Evolutionary conservation across 2,888 invertebrate species (phyloP).

Genomic region (Tipula lateralis): DNA sequence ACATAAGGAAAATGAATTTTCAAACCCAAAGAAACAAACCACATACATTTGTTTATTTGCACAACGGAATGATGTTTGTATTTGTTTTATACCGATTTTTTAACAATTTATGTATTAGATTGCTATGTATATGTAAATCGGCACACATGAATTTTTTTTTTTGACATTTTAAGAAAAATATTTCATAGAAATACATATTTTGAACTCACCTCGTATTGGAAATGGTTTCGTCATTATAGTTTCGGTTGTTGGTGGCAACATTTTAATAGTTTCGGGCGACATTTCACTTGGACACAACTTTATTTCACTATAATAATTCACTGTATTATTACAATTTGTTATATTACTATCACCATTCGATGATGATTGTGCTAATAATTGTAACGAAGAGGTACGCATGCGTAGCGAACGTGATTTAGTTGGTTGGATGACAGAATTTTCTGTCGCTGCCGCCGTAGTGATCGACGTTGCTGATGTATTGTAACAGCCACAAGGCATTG

Average conservation of each 20-base stretch:
- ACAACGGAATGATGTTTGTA: no score
- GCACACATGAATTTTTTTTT: not conserved
- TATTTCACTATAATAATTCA: slow-evolving; percentile 50
- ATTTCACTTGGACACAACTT: slow-evolving; percentile 64
- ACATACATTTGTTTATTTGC: not conserved
- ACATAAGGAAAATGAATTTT: not conserved
- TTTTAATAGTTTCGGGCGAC: slow-evolving; percentile 53
- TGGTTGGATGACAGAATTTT: not conserved
- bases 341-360: not conserved
- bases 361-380: not conserved
- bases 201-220: slow-evolving; percentile 70
- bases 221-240: slow-evolving; percentile 87
- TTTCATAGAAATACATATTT: not conserved
- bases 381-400: slow-evolving; percentile 43
- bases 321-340: not conserved
- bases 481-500: not conserved
- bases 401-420: slow-evolving; percentile 47
- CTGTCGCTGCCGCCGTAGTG: not conserved
- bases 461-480: not conserved
- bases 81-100: not conserved
- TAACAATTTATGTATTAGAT: not conserved
- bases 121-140: not conserved
- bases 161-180: not conserved
- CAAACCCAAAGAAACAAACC: not conserved
- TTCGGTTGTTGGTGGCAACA: slow-evolving; percentile 73